A percentile compares a stretch with the other conserved stretches of the same genome.
phyloP scores from a whole-genome alignment of 2,113 vertebrate species.

The Pygoscelis antarcticus region DNA sequence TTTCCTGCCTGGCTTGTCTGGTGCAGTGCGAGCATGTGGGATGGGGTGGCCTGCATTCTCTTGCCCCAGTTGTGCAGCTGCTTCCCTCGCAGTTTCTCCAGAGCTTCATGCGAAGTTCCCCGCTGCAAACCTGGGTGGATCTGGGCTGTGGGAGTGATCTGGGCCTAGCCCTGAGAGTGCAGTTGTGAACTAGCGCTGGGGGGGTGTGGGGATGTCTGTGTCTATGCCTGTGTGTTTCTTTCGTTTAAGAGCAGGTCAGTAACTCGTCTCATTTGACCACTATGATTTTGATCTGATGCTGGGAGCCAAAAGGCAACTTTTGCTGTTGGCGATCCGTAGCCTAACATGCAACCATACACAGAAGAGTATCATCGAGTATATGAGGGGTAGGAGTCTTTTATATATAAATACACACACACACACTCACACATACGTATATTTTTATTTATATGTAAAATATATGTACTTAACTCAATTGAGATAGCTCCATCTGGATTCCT shows the following conservation, averaged over 20 bases:
- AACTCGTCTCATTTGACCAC: not conserved
- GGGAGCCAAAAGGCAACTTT: not conserved
- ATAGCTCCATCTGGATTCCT: not conserved
- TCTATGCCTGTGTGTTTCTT: not conserved
- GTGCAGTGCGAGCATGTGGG: not conserved
- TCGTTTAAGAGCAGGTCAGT: not conserved
- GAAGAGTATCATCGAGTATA: not conserved
- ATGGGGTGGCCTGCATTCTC: slow-evolving; percentile 36
- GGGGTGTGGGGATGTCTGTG: not conserved
- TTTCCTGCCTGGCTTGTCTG: not conserved
- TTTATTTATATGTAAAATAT: not conserved
- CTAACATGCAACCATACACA: not conserved
- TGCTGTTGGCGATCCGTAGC: not conserved
- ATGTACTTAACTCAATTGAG: not conserved
- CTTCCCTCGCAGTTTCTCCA: slow-evolving; percentile 83
- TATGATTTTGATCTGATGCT: not conserved
- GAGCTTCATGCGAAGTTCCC: slow-evolving; percentile 78
- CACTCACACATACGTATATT: too few species aligned
- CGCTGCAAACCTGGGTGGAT: slow-evolving; percentile 35
- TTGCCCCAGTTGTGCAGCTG: slow-evolving; percentile 77
- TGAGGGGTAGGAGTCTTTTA: not conserved
- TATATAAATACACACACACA: not conserved
- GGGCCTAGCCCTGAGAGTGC: not conserved
- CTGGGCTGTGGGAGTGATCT: not conserved
- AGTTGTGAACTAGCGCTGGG: not conserved